Evolutionary conservation across 2,113 vertebrate species (phyloP), one percentile per base, ranked within the genome.

Genomic region (Laticauda colubrina): DNA sequence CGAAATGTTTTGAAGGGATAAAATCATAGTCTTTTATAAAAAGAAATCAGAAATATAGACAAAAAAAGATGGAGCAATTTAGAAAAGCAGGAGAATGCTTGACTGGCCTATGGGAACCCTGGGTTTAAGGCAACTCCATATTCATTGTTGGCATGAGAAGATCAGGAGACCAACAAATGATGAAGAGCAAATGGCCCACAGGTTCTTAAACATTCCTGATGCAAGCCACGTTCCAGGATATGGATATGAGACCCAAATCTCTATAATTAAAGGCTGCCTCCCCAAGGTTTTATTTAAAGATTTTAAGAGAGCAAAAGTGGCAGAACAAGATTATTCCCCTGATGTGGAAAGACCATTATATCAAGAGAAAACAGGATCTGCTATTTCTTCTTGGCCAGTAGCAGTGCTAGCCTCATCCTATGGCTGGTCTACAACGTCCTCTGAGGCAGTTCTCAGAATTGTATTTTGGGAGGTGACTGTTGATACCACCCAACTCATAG

Each of bases 11-110:
- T 29, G 75, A 93, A 69, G 10, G 75, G 18, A 26, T 0, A 85
- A 91, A 89, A 69, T 87, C 43, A 18, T 20, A 86, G 6, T 51
- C 23, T 8, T 29, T 20, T 24, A 93, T 2, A 92, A 95, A 96
- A 92, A 0, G 9, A 88, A 3, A n/a, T 88, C 18, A 6, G 69
- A 11, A 9, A 51, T 5, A 89, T 0, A 75, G 0, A 75, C 1
- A 89, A 93, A 75, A 3, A 89, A 6, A 43, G 8, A 92, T 1
- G 8, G 75, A 75, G 93, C 59, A 23, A 89, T 39, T 93, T 89
- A 89, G 3, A 93, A 45, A 43, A 92, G 53, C 10, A 85, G 24
- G 75, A 88, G 64, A 20, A 0, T 53, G 2, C 61, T 92, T 54
- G 34, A 14, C 91, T 93, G 23, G 64, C 6, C 4, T 75, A 88